Evolutionary conservation across 2,797 vertebrate genomes (phyloP), one percentile per base, ranked within the genome.

Genomic region (Strix occidentalis): DNA sequence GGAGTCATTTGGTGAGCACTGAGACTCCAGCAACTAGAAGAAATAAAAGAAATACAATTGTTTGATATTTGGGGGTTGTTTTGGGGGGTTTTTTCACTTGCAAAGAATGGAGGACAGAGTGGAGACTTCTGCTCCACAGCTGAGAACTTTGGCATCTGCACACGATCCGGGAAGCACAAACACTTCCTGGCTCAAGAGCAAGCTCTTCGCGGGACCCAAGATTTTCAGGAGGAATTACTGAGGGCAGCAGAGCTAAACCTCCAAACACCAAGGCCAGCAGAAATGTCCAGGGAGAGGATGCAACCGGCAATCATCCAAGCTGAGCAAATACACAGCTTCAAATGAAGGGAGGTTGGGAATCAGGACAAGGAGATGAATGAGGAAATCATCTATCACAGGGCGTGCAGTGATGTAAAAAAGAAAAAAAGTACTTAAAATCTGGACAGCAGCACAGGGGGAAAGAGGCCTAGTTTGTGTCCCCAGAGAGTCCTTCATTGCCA

Each of bases 61-160:
- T 77, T 31, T 37, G 18, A 18, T 21, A 3, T 21, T 84, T 31
- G 13, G 3, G 9, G 35, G 53, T 53, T 37, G 24, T 20, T 51
- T 66, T 2, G n/a, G 10, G 17, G 3, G 3, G 43, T 63, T 66
- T 56, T 50, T 61, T 11, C 33, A 46, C 14, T 81, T 63, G 23
- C 2, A 58, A 71, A 33, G 16, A 63, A 75, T 20, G 4, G 53
- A 81, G 16, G 39, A 51, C 41, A 43, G 31, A 64, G 35, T 35
- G 58, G 53, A 63, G 28, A 81, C 24, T 95, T 87, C 39, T 74
- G 35, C 74, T 90, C 20, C 61, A 35, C 65, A 71, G 61, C 74
- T 90, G 81, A 91, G 70, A 78, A 60, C 35, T 93, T 79, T 81
- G 87, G 35, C 87, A 84, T 51, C 72, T 57, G 33, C 16, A 43